phyloP scores from a whole-genome alignment of 2,113 vertebrate species.

The Eurypyga helias region DNA sequence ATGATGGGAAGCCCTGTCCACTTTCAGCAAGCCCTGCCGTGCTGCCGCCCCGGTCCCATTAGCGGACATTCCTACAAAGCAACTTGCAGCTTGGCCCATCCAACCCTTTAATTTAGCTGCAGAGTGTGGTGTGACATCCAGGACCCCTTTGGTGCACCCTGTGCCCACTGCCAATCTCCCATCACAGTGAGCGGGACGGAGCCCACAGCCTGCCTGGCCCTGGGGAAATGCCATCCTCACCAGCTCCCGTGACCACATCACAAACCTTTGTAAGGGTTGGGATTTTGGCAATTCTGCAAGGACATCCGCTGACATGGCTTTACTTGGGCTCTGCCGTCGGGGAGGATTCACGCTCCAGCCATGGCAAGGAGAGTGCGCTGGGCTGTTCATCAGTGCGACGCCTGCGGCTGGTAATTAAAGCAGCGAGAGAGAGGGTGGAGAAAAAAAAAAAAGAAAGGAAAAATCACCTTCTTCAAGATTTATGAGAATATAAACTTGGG shows the following conservation, averaged over 20 bases:
- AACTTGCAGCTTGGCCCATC: background rate
- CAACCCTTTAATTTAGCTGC: background rate
- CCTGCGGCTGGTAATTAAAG: conserved; percentile 23
- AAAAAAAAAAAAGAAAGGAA: background rate
- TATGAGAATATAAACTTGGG: background rate
- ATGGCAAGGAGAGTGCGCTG: background rate
- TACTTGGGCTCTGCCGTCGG: background rate
- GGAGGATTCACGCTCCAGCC: background rate
- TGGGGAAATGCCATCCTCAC: background rate
- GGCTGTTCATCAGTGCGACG: background rate
- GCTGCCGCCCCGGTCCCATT: rapidly evolving
- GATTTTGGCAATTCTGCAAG: background rate
- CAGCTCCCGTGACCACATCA: background rate
- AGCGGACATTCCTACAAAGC: background rate
- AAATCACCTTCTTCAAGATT: conserved; percentile 38
- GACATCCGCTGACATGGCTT: background rate
- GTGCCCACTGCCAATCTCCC: background rate
- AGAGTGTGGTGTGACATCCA: background rate
- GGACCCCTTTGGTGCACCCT: background rate
- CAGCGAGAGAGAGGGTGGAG: background rate
- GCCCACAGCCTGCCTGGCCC: background rate
- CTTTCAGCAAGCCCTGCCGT: background rate
- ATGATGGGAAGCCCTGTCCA: rapidly evolving
- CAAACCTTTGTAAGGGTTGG: background rate
- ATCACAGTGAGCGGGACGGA: background rate